Conservation (phyloP, 2,888 invertebrate genomes). For the Dexiosoma caninum region DNA sequence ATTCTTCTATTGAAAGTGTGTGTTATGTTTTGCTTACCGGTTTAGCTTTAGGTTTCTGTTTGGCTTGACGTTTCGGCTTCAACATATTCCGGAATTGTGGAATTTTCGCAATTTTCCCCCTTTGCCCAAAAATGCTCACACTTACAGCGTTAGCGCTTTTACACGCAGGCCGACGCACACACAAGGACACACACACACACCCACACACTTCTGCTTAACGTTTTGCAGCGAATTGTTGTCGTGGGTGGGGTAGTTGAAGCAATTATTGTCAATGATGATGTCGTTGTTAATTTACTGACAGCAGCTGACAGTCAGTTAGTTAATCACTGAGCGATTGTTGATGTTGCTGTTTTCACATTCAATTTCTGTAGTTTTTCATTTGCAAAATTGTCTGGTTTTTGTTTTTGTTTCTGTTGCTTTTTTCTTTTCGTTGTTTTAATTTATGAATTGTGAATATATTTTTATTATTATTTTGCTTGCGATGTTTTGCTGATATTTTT, state of each 20-base stretch:
- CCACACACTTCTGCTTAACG: neutral
- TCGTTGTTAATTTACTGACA: neutral
- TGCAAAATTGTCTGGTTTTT: too few relatives aligned
- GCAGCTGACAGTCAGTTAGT: neutral
- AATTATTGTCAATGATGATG: neutral
- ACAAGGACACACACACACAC: neutral
- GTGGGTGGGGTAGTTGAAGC: neutral
- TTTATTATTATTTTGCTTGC: too few relatives aligned
- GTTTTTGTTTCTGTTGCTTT: too few relatives aligned
- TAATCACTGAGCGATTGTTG: neutral
- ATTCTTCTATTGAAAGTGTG: slow-evolving; percentile 30
- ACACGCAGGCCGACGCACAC: too few relatives aligned
- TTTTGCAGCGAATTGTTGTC: neutral
- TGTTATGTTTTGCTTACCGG: slow-evolving; percentile 71
- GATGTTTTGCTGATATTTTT: too few relatives aligned
- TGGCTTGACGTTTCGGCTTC: slow-evolving; percentile 76
- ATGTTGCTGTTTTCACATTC: neutral
- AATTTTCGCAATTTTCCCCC: slow-evolving; percentile 64
- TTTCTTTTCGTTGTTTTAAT: neutral
- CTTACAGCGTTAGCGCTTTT: slow-evolving; percentile 54
- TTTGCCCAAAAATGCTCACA: slow-evolving; percentile 25
- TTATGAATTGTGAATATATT: neutral
- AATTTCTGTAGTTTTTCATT: neutral
- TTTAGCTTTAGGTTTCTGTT: slow-evolving; percentile 77
- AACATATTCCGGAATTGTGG: slow-evolving; percentile 74